Base-by-base conservation (phyloP, 2,888 invertebrate species). In the Sinentomon sp. region DNA sequence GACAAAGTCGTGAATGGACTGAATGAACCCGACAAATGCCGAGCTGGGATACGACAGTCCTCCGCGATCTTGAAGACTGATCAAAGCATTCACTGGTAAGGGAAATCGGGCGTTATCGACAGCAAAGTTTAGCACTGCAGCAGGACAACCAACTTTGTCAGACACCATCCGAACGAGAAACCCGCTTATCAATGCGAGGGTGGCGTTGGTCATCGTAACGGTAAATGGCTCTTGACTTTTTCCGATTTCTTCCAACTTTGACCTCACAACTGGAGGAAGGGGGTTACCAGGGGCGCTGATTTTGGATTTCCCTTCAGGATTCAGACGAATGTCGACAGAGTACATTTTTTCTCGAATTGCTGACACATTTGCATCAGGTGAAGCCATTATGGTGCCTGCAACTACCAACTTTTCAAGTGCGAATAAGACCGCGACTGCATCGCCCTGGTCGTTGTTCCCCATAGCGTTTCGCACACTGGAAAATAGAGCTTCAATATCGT, bases 401-500 rank as follows among this genome's bases (percentile, higher is more conserved):
- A 35, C 36, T 9, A 36, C 10, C 10, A 38, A 33, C 13, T 9
- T 33, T 29, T 38, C 35, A 7, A 35, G 13, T 4, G 38, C 29
- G n/a, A 28, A 36, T 6, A 36, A 12, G 3, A 16, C 18, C 3
- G 33, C 29, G 1, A 20, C 17, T 10, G 35, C 35, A 20, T 32
- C 28, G 1, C 31, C 25, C 18, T 35, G 35, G 20, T 38, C 38
- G 21, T 32, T 32, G 10, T 17, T 17, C 6, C 38, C 38, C 20
- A 25, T 29, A n/a, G 19, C n/a, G 5, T 12, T 3, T 20, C 38
- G 26, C 12, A 35, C 24, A 3, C 27, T 17, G 9, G 35, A 33
- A 28, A 38, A 35, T 3, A 35, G 25, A n/a, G 25, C 27, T 21
- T 38, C 38, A 2, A 38, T 18, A 12, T 32, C 33, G 20, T 38